A percentile compares a stretch with the other conserved stretches of the same genome.
Conservation (phyloP, 2,113 vertebrate species). For the Arothron firmamentum region DNA sequence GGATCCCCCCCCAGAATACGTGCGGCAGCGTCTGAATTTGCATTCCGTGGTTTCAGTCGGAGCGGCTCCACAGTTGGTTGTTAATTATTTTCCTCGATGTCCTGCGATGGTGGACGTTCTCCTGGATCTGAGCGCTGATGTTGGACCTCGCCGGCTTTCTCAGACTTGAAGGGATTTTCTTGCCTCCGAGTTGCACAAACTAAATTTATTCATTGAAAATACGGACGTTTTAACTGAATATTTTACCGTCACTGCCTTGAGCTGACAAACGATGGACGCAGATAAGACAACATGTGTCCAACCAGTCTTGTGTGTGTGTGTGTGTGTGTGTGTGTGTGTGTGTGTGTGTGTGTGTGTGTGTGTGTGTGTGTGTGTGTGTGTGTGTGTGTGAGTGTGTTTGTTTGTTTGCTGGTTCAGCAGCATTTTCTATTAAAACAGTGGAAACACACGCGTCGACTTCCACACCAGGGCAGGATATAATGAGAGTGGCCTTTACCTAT, state of each 20-base stretch:
- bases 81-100: neutral
- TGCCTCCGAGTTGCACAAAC: no score
- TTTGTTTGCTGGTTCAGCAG: neutral
- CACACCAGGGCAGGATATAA: no score
- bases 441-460: neutral
- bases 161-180: no score
- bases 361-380: neutral
- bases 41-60: no score
- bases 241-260: neutral
- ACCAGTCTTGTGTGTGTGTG: no score
- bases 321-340: neutral
- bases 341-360: neutral
- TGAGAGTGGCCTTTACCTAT: no score
- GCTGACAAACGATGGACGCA: neutral
- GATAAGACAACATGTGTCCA: slow-evolving; percentile 1
- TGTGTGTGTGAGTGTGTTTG: neutral
- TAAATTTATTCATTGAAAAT: no score
- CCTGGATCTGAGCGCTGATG: slow-evolving; percentile 1
- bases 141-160: neutral
- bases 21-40: no score
- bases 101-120: neutral
- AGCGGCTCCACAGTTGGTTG: no score
- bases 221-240: neutral
- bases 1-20: no score
- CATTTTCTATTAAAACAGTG: neutral